Conservation (phyloP, 2,113 vertebrate genomes). For the Grus americana region DNA sequence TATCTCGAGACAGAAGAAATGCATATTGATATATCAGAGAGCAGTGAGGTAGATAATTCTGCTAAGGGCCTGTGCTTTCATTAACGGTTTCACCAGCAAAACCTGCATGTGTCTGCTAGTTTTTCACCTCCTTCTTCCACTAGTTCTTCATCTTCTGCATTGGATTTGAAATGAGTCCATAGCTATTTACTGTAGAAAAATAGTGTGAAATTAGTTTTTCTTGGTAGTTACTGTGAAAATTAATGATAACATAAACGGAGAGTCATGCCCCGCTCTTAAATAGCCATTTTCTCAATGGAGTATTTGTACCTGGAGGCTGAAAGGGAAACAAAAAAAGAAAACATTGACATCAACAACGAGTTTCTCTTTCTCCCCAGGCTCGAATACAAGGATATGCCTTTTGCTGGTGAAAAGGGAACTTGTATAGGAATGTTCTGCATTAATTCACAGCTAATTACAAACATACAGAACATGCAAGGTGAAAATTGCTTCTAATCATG, state of each 20-base stretch:
- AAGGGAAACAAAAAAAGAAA: background rate
- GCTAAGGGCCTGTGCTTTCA: background rate
- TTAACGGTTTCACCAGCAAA: background rate
- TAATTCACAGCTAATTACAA: constrained; percentile 21
- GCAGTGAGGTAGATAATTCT: background rate
- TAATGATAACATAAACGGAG: background rate
- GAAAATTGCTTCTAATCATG: constrained; percentile 15
- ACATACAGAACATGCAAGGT: background rate
- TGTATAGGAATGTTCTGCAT: background rate
- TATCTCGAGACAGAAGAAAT: background rate
- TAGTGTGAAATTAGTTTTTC: background rate
- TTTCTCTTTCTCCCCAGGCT: background rate
- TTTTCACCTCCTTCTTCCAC: background rate
- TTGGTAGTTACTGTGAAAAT: background rate
- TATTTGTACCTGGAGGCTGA: background rate
- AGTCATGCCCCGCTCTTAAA: background rate
- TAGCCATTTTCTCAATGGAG: background rate
- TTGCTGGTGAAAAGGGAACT: background rate
- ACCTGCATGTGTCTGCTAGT: background rate
- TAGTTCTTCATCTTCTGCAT: background rate
- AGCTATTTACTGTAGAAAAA: background rate
- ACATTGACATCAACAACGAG: background rate
- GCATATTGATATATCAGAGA: background rate
- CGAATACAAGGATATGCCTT: background rate
- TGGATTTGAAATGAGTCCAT: background rate